Evolutionary conservation across 2,888 invertebrate genomes (phyloP).

Genomic region (Eilema sororculum): DNA sequence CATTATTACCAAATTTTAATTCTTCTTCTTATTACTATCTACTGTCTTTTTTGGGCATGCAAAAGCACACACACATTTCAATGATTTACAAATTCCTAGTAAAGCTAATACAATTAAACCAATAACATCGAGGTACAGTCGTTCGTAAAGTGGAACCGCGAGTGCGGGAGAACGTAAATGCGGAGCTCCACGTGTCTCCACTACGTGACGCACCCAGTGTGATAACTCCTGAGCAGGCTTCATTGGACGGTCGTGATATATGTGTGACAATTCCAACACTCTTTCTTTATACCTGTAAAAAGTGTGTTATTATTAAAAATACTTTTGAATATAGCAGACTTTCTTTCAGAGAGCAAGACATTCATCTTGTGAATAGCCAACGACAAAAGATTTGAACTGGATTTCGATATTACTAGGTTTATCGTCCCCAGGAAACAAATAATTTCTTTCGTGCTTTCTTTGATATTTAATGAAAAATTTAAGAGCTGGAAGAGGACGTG

Average conservation of each 20-base stretch:
- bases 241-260: slow-evolving; percentile 72
- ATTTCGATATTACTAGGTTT: no score
- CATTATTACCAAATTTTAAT: slow-evolving; percentile 9
- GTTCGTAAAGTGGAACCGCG: slow-evolving; percentile 42
- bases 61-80: not conserved
- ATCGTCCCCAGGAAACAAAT: no score
- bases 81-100: not conserved
- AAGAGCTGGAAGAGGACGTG: no score
- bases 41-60: slow-evolving; percentile 16
- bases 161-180: slow-evolving; percentile 62
- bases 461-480: no score
- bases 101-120: slow-evolving; percentile 20
- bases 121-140: slow-evolving; percentile 56
- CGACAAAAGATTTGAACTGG: no score
- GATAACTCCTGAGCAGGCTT: slow-evolving; percentile 85
- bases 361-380: no score
- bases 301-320: not conserved
- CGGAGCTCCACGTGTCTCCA: slow-evolving; percentile 81
- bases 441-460: no score
- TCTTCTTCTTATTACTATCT: slow-evolving; percentile 18
- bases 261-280: slow-evolving; percentile 29
- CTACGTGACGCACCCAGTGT: slow-evolving; percentile 89
- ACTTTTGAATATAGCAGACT: no score
- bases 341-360: no score
- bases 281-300: slow-evolving; percentile 24